A percentile compares a stretch with the other conserved stretches of the same genome.
phyloP scores from a whole-genome alignment of 2,888 invertebrate species.

The Pseudanteris insignis region DNA sequence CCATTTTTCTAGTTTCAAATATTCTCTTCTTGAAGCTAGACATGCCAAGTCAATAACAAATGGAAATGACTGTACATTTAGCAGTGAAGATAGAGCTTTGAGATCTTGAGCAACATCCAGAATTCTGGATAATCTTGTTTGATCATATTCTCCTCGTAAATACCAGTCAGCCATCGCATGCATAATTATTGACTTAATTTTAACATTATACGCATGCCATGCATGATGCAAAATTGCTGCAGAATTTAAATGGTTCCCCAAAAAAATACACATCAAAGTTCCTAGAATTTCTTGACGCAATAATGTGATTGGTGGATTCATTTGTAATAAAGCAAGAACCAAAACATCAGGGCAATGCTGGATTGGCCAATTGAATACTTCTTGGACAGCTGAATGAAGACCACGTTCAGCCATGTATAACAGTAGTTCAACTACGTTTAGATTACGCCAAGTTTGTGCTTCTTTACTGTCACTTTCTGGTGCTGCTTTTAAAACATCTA shows the following conservation, averaged over 20 bases:
- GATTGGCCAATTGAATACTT: constrained; percentile 90
- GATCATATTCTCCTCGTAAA: constrained; percentile 89
- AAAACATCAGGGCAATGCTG: constrained; percentile 95
- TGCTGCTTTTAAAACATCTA: constrained; percentile 90
- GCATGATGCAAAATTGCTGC: constrained; percentile 95
- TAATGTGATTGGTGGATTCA: constrained; percentile 80
- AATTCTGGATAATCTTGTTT: constrained; percentile 90
- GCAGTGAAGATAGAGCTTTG: constrained; percentile 87
- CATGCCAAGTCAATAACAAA: constrained; percentile 99
- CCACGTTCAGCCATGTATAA: constrained; percentile 89
- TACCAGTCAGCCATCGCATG: constrained; percentile 99
- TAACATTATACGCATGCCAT: constrained; percentile 85
- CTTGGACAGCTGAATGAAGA: constrained; percentile 82
- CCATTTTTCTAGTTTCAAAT: constrained; percentile 98
- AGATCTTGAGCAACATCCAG: constrained; percentile 96
- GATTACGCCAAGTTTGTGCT: constrained; percentile 90
- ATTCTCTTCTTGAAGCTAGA: constrained; percentile 94
- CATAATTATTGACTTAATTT: constrained; percentile 86
- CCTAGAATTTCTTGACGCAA: constrained; percentile 87
- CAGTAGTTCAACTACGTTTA: constrained; percentile 89
- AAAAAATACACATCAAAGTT: constrained; percentile 89
- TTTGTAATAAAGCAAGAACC: constrained; percentile 87
- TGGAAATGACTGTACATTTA: constrained; percentile 91
- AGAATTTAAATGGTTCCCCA: constrained; percentile 95
- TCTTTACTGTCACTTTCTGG: constrained; percentile 96